Percentiles rank a stretch among this genome's conserved stretches.
These are phyloP conservation scores for Peromyscus leucopus DNA, from an alignment of 2,113 vertebrate genomes.

Conservation along the genomic window DNA sequence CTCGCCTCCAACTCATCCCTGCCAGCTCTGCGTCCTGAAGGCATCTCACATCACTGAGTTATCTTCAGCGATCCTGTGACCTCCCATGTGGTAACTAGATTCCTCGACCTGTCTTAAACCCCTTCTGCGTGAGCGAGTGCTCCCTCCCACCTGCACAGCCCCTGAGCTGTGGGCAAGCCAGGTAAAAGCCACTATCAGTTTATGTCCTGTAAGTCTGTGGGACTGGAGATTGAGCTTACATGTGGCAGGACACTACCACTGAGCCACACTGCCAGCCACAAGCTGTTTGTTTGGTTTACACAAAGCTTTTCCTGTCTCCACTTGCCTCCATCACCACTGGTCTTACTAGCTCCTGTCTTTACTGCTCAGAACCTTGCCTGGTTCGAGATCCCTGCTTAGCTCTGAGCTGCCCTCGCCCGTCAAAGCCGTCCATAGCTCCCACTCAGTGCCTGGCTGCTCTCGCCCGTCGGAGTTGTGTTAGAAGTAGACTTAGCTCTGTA, in stretches of 20 bases:
- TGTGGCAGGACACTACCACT: neutral
- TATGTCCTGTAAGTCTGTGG: neutral
- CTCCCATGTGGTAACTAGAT: neutral
- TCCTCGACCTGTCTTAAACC: neutral
- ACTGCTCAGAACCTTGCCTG: neutral
- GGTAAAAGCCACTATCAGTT: neutral
- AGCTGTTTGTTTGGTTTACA: neutral
- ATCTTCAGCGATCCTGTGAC: neutral
- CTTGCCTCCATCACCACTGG: neutral
- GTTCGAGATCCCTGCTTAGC: neutral
- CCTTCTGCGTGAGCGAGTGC: neutral
- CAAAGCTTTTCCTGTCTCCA: neutral
- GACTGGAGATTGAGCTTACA: neutral
- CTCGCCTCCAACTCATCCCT: neutral
- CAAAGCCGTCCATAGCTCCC: neutral
- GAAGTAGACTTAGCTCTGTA: neutral
- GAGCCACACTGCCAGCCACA: neutral
- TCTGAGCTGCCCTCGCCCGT: neutral
- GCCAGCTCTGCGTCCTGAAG: neutral
- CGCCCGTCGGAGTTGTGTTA: rapidly evolving
- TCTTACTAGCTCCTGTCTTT: neutral
- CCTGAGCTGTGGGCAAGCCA: neutral
- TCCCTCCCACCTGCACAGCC: neutral
- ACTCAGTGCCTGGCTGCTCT: neutral
- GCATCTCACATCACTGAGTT: neutral